Percentiles rank a stretch among this genome's conserved stretches.
Evolutionary conservation across 2,888 invertebrate species (phyloP).

Genomic region (Lacanobia wlatinum): DNA sequence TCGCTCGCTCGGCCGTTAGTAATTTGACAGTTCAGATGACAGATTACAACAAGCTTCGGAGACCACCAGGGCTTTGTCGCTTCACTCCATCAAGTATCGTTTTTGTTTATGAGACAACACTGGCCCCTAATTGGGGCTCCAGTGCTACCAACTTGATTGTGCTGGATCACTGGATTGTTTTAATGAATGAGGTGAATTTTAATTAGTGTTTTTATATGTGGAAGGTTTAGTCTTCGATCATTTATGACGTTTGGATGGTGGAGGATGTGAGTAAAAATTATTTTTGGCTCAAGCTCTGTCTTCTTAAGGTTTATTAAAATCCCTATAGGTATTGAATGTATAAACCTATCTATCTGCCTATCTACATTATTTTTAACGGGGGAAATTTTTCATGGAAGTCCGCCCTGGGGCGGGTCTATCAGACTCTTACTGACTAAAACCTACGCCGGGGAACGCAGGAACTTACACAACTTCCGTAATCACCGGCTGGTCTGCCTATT

Average conservation of each 20-base stretch:
- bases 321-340: background rate
- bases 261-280: slow-evolving; percentile 13
- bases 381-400: too few species aligned
- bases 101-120: slow-evolving; percentile 80
- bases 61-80: slow-evolving; percentile 89
- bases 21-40: slow-evolving; percentile 91
- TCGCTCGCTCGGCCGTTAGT: slow-evolving; percentile 90
- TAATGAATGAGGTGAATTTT: slow-evolving; percentile 55
- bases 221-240: slow-evolving; percentile 47
- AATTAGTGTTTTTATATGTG: slow-evolving; percentile 47
- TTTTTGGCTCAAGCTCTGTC: slow-evolving; percentile 10
- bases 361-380: too few species aligned
- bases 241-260: slow-evolving; percentile 35
- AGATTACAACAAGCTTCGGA: slow-evolving; percentile 85
- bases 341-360: too few species aligned
- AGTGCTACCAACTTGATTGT: slow-evolving; percentile 65
- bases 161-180: slow-evolving; percentile 37
- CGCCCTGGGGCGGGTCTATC: too few species aligned
- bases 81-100: slow-evolving; percentile 78
- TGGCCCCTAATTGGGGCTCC: slow-evolving; percentile 82
- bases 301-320: background rate
- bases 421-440: too few species aligned
- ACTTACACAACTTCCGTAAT: too few species aligned
- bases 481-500: too few species aligned
- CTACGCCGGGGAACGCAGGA: too few species aligned